Evolutionary conservation across 1,140 invertebrate genomes (phyloP).

Genomic region (Meteorus sp.): DNA sequence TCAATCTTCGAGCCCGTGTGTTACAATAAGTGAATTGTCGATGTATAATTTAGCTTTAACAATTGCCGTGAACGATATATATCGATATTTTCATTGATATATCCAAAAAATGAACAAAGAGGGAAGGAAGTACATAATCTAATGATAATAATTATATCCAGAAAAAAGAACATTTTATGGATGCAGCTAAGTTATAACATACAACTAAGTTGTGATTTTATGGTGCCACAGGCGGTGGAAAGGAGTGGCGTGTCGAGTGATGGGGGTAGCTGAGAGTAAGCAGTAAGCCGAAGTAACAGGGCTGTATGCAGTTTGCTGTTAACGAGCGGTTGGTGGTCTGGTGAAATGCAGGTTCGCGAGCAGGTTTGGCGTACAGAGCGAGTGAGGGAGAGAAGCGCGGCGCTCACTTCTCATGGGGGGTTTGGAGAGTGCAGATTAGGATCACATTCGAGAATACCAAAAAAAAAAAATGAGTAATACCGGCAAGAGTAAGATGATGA

Average conservation of each 20-base stretch:
- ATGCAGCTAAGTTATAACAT: constrained; percentile 40
- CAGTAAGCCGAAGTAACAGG: constrained; percentile 55
- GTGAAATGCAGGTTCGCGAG: constrained; percentile 45
- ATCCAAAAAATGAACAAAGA: constrained; percentile 16
- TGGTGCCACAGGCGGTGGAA: constrained; percentile 61
- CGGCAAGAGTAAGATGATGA: no score
- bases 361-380: constrained; percentile 16
- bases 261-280: constrained; percentile 58
- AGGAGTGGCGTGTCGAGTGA: constrained; percentile 56
- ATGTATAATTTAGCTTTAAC: constrained; percentile 1
- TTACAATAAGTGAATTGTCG: no score
- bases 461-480: no score
- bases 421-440: constrained; percentile 13
- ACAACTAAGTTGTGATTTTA: constrained; percentile 59
- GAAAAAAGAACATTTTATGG: constrained; percentile 33
- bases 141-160: constrained; percentile 23
- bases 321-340: constrained; percentile 47
- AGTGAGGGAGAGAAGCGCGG: constrained; percentile 18
- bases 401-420: constrained; percentile 23
- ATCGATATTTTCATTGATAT: constrained; percentile 3
- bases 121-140: no score
- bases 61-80: no score
- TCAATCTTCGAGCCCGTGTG: no score
- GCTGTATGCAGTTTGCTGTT: constrained; percentile 57
- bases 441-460: no score